A percentile compares a stretch with the other conserved stretches of the same genome.
phyloP scores from a whole-genome alignment of 2,113 vertebrate species.

The Trichechus manatus region DNA sequence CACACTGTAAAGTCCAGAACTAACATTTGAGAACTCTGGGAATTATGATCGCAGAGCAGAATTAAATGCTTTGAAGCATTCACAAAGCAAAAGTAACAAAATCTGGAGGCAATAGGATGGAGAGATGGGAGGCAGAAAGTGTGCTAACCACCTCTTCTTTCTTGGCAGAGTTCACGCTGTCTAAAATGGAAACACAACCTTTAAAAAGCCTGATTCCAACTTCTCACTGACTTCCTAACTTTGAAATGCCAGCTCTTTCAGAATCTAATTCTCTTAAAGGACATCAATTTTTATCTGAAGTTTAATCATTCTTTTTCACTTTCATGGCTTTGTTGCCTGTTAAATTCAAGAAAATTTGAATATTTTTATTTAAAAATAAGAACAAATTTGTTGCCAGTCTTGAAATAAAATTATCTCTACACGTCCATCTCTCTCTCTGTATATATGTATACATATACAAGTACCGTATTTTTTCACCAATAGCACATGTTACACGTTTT shows the following conservation, averaged over 20 bases:
- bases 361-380: not conserved
- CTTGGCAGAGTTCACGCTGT: not conserved
- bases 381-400: not conserved
- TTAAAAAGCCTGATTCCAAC: not conserved
- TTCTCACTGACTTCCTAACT: conserved; percentile 11
- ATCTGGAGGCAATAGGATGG: not conserved
- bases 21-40: not conserved
- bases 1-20: not conserved
- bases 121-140: not conserved
- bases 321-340: not conserved
- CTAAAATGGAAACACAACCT: not conserved
- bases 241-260: conserved; percentile 10
- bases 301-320: conserved; percentile 24
- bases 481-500: no score
- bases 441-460: no score
- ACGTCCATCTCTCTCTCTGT: not conserved
- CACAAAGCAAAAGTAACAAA: conserved; percentile 12
- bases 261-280: not conserved
- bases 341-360: not conserved
- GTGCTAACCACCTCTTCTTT: not conserved
- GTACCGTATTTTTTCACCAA: no score
- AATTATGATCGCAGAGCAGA: not conserved
- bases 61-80: not conserved
- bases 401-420: conserved; percentile 18
- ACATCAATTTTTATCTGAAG: not conserved